phyloP scores from a whole-genome alignment of 2,888 invertebrate genomes.

The Sinopyrophorus schimmeli region DNA sequence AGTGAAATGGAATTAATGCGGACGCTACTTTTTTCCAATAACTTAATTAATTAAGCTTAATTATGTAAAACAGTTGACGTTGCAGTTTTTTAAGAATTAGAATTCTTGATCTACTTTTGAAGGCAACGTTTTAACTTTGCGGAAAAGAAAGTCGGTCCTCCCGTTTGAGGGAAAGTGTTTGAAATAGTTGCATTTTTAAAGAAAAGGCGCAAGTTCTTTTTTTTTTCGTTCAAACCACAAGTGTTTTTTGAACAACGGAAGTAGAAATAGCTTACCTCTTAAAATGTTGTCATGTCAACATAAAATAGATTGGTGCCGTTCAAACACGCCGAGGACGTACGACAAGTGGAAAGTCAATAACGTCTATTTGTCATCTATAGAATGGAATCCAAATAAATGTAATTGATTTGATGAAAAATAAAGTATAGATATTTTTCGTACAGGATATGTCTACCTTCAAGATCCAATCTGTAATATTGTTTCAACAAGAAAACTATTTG shows the following conservation, averaged over 20 bases:
- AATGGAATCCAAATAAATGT: slow-evolving; percentile 34
- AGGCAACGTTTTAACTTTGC: no score
- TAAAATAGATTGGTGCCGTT: slow-evolving; percentile 30
- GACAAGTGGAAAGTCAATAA: slow-evolving; percentile 30
- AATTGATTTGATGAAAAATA: slow-evolving; percentile 31
- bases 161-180: slow-evolving; percentile 13
- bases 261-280: slow-evolving; percentile 23
- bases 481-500: no score
- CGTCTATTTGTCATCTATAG: slow-evolving; percentile 32
- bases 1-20: no score
- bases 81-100: no score
- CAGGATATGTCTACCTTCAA: slow-evolving; percentile 6
- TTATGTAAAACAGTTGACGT: no score
- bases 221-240: slow-evolving; percentile 11
- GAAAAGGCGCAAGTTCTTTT: slow-evolving; percentile 1
- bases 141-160: slow-evolving; percentile 19
- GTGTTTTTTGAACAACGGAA: slow-evolving; percentile 16
- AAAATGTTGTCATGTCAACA: slow-evolving; percentile 27
- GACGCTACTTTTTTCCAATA: no score
- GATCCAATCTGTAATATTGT: no score
- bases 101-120: no score
- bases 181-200: slow-evolving; percentile 18
- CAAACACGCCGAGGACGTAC: slow-evolving; percentile 27
- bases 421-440: slow-evolving; percentile 14
- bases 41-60: no score